Evolutionary conservation across 2,797 vertebrate species (phyloP).

Genomic region (Allobates femoralis): DNA sequence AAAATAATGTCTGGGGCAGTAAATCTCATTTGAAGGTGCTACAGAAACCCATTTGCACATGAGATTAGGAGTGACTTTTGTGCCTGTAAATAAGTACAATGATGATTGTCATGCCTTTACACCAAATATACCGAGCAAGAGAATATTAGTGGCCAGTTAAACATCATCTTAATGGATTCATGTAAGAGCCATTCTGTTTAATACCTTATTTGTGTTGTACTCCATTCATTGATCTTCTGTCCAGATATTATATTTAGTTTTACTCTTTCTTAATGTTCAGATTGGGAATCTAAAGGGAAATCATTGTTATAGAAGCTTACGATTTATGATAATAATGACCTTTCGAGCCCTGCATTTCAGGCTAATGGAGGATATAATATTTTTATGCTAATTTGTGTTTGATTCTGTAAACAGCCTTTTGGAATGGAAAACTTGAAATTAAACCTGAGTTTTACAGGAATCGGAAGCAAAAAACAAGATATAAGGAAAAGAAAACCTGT

Average conservation of each 20-base stretch:
- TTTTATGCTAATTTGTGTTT: not conserved
- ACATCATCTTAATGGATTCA: not conserved
- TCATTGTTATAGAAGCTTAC: not conserved
- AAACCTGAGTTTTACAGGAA: not conserved
- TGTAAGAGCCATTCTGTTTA: not conserved
- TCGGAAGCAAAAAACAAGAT: not conserved
- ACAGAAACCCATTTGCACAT: constrained; percentile 59
- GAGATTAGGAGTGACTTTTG: constrained; percentile 47
- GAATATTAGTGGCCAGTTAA: not conserved
- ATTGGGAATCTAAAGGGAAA: not conserved
- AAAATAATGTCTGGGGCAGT: constrained; percentile 21
- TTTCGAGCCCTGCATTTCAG: not conserved
- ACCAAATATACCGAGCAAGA: not conserved
- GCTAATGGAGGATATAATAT: not conserved
- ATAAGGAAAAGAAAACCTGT: not conserved
- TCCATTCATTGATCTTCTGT: constrained; percentile 11
- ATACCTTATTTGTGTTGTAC: not conserved
- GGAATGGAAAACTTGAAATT: constrained; percentile 9
- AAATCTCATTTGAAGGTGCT: constrained; percentile 60
- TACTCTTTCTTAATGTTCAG: not conserved
- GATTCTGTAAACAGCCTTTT: not conserved
- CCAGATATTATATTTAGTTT: constrained; percentile 5
- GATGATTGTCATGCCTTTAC: constrained; percentile 22
- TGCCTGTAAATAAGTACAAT: constrained; percentile 30
- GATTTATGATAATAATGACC: constrained; percentile 18